These are phyloP conservation scores for Pammene fasciana DNA, from an alignment of 2,888 invertebrate species.

Conservation along the genomic window DNA sequence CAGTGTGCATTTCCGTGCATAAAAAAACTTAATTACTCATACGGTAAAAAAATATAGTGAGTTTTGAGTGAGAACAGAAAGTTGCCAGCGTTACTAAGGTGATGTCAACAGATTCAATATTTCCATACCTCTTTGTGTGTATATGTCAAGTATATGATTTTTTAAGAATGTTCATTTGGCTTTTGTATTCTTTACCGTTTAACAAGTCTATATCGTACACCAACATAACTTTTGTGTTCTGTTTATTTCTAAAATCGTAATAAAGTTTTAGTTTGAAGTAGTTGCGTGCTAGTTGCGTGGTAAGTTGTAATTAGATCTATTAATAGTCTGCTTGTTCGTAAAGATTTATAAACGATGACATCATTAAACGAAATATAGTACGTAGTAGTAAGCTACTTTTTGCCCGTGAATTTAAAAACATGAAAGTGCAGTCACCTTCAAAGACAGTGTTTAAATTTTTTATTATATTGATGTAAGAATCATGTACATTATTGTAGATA, in stretches of 20 bases:
- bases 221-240: not conserved
- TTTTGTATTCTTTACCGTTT: slow-evolving; percentile 10
- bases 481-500: too few relatives aligned
- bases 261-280: not conserved
- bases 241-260: not conserved
- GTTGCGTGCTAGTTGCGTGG: slow-evolving; percentile 8
- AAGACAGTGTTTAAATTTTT: too few relatives aligned
- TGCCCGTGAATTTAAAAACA: not conserved
- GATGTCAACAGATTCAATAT: slow-evolving; percentile 29
- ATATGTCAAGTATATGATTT: too few relatives aligned
- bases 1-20: too few relatives aligned
- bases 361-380: not conserved
- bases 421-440: too few relatives aligned
- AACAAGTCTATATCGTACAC: not conserved
- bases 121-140: slow-evolving; percentile 31
- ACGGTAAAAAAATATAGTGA: slow-evolving; percentile 1
- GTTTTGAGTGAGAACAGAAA: slow-evolving; percentile 9
- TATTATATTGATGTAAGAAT: too few relatives aligned
- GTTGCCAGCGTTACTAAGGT: slow-evolving; percentile 28
- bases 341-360: slow-evolving; percentile 9
- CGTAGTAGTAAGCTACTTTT: not conserved
- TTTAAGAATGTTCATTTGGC: slow-evolving; percentile 32
- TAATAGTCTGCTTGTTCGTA: slow-evolving; percentile 8
- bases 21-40: too few relatives aligned
- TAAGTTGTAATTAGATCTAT: slow-evolving; percentile 5